phyloP scores from a whole-genome alignment of 2,797 vertebrate species.

The Bovichtus variegatus region DNA sequence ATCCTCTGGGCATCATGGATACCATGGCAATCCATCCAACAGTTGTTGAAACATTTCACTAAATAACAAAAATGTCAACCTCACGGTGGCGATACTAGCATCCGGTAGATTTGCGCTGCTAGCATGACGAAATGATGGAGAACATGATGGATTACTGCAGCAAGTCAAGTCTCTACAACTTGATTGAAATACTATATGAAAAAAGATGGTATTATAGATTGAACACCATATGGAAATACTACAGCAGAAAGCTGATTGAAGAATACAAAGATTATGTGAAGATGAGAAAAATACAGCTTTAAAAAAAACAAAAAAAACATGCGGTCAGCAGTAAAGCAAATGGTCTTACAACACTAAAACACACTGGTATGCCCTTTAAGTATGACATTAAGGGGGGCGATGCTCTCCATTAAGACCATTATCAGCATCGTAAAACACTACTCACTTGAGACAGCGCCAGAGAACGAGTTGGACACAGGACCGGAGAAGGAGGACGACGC shows the following conservation, averaged over 20 bases:
- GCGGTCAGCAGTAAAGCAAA: neutral
- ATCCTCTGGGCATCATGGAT: neutral
- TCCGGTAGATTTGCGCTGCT: neutral
- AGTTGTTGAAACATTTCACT: neutral
- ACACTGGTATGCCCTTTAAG: neutral
- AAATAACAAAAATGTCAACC: neutral
- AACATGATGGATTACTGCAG: conserved; percentile 24
- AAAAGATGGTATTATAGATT: neutral
- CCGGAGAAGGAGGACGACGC: conserved; percentile 91
- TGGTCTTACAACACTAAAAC: neutral
- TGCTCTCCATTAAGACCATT: neutral
- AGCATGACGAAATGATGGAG: conserved; percentile 12
- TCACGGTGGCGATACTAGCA: neutral
- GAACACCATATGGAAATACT: neutral
- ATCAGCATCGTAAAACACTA: neutral
- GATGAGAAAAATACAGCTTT: neutral
- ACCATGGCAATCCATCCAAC: neutral
- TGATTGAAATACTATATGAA: conserved; percentile 12
- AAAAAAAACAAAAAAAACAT: neutral
- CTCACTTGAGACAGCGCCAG: conserved; percentile 90
- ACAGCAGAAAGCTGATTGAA: neutral
- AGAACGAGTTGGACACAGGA: conserved; percentile 90
- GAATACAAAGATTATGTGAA: neutral
- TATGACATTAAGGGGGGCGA: neutral
- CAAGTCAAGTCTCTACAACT: neutral